A percentile compares a stretch with the other conserved stretches of the same genome.
These are phyloP conservation scores for Cerceris ruficornis DNA, from an alignment of 2,888 invertebrate genomes.

Conservation along the genomic window DNA sequence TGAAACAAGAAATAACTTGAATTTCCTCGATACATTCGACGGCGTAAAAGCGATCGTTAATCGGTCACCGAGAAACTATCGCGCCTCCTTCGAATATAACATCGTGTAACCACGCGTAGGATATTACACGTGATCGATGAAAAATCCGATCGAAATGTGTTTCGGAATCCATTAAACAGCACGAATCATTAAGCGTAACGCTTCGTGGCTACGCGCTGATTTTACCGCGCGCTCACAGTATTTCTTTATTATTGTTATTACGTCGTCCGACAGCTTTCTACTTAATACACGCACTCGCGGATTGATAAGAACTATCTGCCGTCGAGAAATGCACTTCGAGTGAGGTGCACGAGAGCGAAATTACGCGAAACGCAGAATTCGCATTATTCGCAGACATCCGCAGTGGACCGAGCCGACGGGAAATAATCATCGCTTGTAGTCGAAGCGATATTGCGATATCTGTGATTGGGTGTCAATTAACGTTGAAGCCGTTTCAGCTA, in stretches of 20 bases:
- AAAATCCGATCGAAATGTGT: conserved; percentile 5
- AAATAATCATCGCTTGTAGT: conserved; percentile 39
- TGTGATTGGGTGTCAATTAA: conserved; percentile 42
- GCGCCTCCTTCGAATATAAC: not conserved
- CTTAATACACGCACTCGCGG: conserved; percentile 43
- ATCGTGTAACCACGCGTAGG: not conserved
- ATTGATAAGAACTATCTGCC: conserved; percentile 48
- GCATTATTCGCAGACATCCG: not conserved
- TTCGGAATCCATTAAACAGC: conserved; percentile 27
- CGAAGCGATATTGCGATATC: conserved; percentile 21
- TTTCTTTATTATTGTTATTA: conserved; percentile 55
- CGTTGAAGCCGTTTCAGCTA: conserved; percentile 1
- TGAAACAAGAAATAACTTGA: too few relatives aligned
- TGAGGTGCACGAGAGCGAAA: conserved; percentile 22
- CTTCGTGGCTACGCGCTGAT: conserved; percentile 20
- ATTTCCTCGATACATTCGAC: too few relatives aligned
- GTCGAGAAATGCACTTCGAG: conserved; percentile 20
- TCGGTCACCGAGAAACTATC: not conserved
- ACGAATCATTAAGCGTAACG: conserved; percentile 33
- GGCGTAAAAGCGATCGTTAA: not conserved
- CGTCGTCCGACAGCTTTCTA: conserved; percentile 54
- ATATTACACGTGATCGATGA: not conserved
- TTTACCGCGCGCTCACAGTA: conserved; percentile 24
- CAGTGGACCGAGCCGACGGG: not conserved
- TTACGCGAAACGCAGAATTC: conserved; percentile 14